These are phyloP conservation scores for Ceratotherium simum DNA, from an alignment of 2,113 vertebrate genomes.

Conservation along the genomic window DNA sequence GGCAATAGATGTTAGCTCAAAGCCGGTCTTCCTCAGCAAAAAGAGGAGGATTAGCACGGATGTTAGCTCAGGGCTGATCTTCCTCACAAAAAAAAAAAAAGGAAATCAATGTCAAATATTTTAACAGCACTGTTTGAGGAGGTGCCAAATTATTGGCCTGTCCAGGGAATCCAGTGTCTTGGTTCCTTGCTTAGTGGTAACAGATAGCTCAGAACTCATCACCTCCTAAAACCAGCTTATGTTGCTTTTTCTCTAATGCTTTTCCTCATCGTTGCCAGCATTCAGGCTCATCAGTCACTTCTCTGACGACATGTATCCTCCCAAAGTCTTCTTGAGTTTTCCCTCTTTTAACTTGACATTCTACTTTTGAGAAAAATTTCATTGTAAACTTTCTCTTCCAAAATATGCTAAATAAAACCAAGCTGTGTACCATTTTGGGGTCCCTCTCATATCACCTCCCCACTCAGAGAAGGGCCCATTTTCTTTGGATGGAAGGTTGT, in stretches of 20 bases:
- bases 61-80: too few relatives aligned
- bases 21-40: too few relatives aligned
- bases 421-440: background rate
- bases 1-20: too few relatives aligned
- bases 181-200: background rate
- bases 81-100: too few relatives aligned
- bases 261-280: background rate
- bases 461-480: constrained; percentile 10
- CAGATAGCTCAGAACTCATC: constrained; percentile 56
- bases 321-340: constrained; percentile 34
- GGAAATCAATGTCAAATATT: background rate
- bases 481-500: background rate
- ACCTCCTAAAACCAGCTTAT: background rate
- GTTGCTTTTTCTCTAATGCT: background rate
- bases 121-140: constrained; percentile 34
- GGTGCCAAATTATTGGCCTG: background rate
- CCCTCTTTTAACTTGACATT: constrained; percentile 1
- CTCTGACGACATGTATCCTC: constrained; percentile 48
- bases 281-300: constrained; percentile 58
- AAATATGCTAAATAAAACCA: background rate
- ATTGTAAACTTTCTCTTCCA: background rate
- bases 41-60: too few relatives aligned
- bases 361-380: constrained; percentile 30
- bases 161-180: constrained; percentile 33
- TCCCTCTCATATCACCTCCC: background rate